These are phyloP conservation scores for Stegostoma tigrinum DNA, from an alignment of 2,113 vertebrate genomes.

Conservation along the genomic window DNA sequence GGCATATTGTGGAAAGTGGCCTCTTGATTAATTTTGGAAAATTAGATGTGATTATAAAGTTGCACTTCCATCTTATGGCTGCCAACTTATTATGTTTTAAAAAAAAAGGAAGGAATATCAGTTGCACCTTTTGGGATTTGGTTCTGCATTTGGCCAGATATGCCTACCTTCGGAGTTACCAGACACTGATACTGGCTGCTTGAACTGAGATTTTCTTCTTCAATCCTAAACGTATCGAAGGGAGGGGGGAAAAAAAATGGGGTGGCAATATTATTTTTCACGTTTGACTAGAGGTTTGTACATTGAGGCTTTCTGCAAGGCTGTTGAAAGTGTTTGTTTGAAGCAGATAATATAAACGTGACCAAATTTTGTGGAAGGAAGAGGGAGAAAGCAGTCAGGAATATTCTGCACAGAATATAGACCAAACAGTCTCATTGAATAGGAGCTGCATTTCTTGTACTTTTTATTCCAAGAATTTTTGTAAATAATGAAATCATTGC, in stretches of 20 bases:
- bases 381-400: background rate
- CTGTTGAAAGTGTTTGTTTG: background rate
- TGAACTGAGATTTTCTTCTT: background rate
- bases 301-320: background rate
- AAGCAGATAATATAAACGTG: background rate
- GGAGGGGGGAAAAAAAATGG: background rate
- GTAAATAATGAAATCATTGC: background rate
- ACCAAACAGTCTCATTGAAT: background rate
- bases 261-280: background rate
- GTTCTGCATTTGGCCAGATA: background rate
- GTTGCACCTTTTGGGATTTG: background rate
- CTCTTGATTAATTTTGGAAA: background rate
- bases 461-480: background rate
- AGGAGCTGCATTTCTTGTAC: background rate
- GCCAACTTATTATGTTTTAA: background rate
- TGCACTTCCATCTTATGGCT: background rate
- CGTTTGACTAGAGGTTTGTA: background rate
- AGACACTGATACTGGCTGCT: background rate
- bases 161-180: background rate
- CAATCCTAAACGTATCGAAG: background rate
- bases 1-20: no score
- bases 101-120: background rate
- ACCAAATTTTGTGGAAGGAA: background rate
- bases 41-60: background rate
- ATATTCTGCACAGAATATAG: background rate